phyloP scores from a whole-genome alignment of 2,113 vertebrate genomes.

The Macroglossus sobrinus region DNA sequence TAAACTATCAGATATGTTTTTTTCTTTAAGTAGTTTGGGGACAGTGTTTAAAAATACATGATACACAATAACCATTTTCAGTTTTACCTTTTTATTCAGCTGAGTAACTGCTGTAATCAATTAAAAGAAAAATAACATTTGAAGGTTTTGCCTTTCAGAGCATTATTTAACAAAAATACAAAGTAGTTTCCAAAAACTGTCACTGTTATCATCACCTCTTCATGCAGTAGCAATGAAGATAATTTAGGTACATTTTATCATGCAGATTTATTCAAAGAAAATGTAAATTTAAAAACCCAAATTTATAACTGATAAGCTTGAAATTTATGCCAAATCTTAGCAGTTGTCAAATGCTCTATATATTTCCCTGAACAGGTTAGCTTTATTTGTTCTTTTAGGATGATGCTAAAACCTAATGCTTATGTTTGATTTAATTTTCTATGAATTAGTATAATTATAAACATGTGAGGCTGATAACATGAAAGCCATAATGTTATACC shows the following conservation, averaged over 20 bases:
- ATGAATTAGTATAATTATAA: slow-evolving; percentile 54
- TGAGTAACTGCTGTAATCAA: neutral
- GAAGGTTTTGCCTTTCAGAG: neutral
- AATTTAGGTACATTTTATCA: neutral
- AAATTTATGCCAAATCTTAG: neutral
- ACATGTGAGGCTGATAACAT: neutral
- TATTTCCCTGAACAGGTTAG: neutral
- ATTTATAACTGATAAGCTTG: neutral
- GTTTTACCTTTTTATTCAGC: neutral
- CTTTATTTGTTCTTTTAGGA: neutral
- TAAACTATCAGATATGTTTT: neutral
- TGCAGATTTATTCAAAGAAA: neutral
- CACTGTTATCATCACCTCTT: neutral
- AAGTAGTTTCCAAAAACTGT: neutral
- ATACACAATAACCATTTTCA: neutral
- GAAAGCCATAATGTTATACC: neutral
- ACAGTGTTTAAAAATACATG: neutral
- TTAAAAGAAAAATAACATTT: neutral
- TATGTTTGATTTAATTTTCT: neutral
- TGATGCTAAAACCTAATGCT: neutral
- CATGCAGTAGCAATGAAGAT: neutral
- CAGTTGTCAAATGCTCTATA: neutral
- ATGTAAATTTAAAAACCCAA: neutral
- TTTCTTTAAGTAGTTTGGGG: neutral
- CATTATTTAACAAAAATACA: neutral